Evolutionary conservation across 1,140 invertebrate species (phyloP).

Genomic region (Tetragnatha versicolor): DNA sequence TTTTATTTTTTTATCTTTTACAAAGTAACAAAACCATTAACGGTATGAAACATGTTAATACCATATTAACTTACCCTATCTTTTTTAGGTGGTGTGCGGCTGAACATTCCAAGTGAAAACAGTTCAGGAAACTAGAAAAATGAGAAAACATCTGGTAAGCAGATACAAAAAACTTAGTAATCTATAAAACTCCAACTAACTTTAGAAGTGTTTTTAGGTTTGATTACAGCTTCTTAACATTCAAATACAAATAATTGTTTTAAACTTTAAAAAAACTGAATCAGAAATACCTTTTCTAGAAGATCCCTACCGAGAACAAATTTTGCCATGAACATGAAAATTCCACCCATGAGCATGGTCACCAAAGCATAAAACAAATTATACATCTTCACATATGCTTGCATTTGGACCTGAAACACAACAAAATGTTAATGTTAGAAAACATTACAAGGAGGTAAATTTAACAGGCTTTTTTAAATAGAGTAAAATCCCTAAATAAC

Average conservation of each 20-base stretch:
- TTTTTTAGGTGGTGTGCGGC: conserved; percentile 71
- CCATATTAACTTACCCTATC: neutral
- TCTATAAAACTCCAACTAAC: no score
- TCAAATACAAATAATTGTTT: no score
- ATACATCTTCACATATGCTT: conserved; percentile 63
- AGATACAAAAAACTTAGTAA: no score
- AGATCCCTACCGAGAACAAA: conserved; percentile 72
- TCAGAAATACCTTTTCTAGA: conserved; percentile 69
- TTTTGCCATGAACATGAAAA: conserved; percentile 74
- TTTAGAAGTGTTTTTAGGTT: no score
- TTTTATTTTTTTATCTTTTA: no score
- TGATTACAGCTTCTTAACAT: no score
- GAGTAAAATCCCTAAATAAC: no score
- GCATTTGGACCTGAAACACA: conserved; percentile 62
- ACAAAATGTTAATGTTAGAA: no score
- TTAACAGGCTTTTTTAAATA: no score
- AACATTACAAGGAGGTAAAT: no score
- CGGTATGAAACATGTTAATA: conserved; percentile 15
- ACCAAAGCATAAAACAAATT: conserved; percentile 64
- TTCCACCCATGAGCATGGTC: conserved; percentile 67
- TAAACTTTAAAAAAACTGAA: neutral
- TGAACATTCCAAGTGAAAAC: conserved; percentile 76
- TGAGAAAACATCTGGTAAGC: no score
- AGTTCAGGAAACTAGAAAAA: conserved; percentile 73
- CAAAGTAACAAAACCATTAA: no score